phyloP scores from a whole-genome alignment of 2,797 vertebrate species.

The Helicolenus hilgendorfi region DNA sequence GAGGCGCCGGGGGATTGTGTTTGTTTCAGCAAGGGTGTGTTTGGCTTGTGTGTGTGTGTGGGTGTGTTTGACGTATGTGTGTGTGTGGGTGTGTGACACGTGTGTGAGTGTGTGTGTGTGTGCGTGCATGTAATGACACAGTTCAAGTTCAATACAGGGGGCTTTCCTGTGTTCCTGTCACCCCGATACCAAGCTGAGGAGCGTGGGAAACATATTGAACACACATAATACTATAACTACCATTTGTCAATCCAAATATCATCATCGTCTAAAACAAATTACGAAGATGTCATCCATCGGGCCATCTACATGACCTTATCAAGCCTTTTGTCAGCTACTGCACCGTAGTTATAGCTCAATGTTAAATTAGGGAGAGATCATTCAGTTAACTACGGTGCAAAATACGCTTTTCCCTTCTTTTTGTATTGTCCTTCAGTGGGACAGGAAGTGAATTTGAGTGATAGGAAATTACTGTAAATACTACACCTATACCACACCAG shows the following conservation, averaged over 20 bases:
- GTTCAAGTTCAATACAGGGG: conserved; percentile 70
- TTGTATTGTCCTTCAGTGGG: not conserved
- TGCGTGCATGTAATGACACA: conserved; percentile 52
- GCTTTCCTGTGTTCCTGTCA: conserved; percentile 84
- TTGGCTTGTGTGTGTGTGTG: conserved; percentile 51
- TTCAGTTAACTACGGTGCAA: not conserved
- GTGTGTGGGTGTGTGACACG: not conserved
- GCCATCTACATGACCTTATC: not conserved
- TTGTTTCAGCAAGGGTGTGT: conserved; percentile 85
- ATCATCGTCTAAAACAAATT: not conserved
- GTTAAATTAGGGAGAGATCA: not conserved
- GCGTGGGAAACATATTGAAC: conserved; percentile 77
- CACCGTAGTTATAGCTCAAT: not conserved
- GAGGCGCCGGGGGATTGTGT: conserved; percentile 86
- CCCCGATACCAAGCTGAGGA: conserved; percentile 60
- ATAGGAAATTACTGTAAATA: not conserved
- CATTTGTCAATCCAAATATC: not conserved
- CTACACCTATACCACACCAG: not conserved
- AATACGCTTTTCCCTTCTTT: not conserved
- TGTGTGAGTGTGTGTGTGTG: not conserved
- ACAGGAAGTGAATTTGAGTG: not conserved
- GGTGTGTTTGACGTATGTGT: not conserved
- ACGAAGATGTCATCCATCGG: not conserved
- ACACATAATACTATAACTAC: conserved; percentile 8
- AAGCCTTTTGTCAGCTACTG: not conserved